Percentiles rank a stretch among this genome's conserved stretches.
These are phyloP conservation scores for Patella depressa DNA, from an alignment of 2,888 invertebrate species.

Conservation along the genomic window DNA sequence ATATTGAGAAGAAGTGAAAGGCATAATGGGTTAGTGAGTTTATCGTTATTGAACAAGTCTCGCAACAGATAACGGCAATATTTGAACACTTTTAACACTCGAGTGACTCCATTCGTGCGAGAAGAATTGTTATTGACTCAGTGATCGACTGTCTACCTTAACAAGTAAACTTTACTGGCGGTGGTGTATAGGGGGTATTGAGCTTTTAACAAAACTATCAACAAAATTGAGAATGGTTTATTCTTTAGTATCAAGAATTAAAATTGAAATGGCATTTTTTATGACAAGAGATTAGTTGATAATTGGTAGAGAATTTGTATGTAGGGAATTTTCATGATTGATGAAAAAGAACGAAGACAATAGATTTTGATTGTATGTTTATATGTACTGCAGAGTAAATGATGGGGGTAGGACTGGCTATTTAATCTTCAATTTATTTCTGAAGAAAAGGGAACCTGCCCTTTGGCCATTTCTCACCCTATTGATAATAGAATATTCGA, in stretches of 20 bases:
- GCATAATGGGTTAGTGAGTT: conserved; percentile 10
- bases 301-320: not conserved
- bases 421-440: not conserved
- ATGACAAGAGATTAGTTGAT: not conserved
- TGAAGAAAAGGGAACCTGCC: not conserved
- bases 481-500: no score
- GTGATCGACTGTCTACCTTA: not conserved
- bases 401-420: conserved; percentile 3
- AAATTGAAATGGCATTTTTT: conserved; percentile 1
- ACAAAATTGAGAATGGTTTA: not conserved
- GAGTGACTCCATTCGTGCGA: not conserved
- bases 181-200: not conserved
- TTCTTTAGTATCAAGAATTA: not conserved
- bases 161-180: not conserved
- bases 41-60: conserved; percentile 13
- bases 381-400: not conserved
- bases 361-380: not conserved
- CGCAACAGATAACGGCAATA: conserved; percentile 10
- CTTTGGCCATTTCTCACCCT: conserved; percentile 3
- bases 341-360: no score
- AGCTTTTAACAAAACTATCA: conserved; percentile 4
- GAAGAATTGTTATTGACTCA: conserved; percentile 5
- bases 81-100: conserved; percentile 10
- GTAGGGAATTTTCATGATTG: no score
- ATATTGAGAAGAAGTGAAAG: conserved; percentile 12